Evolutionary conservation across 64 coral and sea anemone species (phyloP).

Genomic region (Stichodactyla mertensii): DNA sequence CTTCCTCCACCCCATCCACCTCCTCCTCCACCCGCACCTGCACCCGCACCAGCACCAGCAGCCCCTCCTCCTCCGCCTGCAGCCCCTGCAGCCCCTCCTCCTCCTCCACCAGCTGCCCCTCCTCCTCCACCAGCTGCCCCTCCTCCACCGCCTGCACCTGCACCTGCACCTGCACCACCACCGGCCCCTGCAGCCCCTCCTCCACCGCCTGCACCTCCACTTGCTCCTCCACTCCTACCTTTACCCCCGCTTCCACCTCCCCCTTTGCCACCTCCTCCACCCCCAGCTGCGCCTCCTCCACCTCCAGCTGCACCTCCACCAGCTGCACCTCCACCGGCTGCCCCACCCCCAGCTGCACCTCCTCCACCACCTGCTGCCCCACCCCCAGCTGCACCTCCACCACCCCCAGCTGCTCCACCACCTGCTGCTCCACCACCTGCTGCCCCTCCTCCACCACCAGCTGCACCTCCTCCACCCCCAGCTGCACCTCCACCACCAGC

Average conservation of each 20-base stretch:
- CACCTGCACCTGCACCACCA: slow-evolving; percentile 30
- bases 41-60: slow-evolving; percentile 40
- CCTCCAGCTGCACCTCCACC: slow-evolving; percentile 3
- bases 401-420: slow-evolving; percentile 27
- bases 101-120: neutral
- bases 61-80: slow-evolving; percentile 25
- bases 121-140: slow-evolving; percentile 18
- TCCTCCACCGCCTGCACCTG: neutral
- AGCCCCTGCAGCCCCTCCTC: slow-evolving; percentile 20
- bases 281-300: slow-evolving; percentile 22
- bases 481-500: slow-evolving; percentile 32
- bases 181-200: neutral
- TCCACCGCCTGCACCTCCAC: neutral
- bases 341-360: neutral
- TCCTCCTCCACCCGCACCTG: slow-evolving; percentile 67
- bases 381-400: slow-evolving; percentile 5
- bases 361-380: slow-evolving; percentile 12
- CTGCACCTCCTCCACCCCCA: slow-evolving; percentile 16
- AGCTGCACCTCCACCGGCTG: neutral
- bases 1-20: neutral
- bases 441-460: slow-evolving; percentile 23
- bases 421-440: neutral
- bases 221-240: neutral
- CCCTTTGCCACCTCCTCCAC: neutral
- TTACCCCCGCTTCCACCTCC: slow-evolving; percentile 9